These are phyloP conservation scores for Astur gentilis DNA, from an alignment of 2,113 vertebrate species.

Conservation along the genomic window DNA sequence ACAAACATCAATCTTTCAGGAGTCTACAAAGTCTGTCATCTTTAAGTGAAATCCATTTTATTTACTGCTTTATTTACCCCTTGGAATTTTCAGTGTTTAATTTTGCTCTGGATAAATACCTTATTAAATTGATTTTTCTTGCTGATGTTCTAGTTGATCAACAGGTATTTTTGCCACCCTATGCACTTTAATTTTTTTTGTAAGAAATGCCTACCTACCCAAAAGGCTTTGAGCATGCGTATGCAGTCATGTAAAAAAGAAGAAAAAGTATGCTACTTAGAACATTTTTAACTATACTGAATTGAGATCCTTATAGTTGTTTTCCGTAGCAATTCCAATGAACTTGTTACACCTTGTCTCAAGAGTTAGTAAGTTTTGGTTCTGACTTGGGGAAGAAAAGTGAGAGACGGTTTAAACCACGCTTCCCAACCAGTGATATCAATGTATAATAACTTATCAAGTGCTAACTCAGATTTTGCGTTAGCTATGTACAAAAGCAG, in stretches of 20 bases:
- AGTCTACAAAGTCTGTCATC: background rate
- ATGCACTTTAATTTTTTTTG: background rate
- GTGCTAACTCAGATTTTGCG: background rate
- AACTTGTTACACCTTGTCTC: background rate
- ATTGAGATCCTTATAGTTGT: background rate
- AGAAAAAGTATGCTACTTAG: background rate
- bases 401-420: background rate
- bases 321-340: background rate
- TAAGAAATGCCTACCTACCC: background rate
- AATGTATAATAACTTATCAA: background rate
- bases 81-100: background rate
- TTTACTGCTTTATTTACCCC: background rate
- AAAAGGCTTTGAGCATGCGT: background rate
- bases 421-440: background rate
- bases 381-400: background rate
- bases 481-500: background rate
- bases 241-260: background rate
- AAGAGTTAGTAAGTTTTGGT: background rate
- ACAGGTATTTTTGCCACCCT: background rate
- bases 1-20: background rate
- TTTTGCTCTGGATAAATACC: background rate
- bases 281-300: background rate
- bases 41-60: background rate
- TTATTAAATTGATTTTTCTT: background rate
- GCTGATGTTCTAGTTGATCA: background rate